These are phyloP conservation scores for Melanotus villosus DNA, from an alignment of 2,888 invertebrate species.

Conservation along the genomic window DNA sequence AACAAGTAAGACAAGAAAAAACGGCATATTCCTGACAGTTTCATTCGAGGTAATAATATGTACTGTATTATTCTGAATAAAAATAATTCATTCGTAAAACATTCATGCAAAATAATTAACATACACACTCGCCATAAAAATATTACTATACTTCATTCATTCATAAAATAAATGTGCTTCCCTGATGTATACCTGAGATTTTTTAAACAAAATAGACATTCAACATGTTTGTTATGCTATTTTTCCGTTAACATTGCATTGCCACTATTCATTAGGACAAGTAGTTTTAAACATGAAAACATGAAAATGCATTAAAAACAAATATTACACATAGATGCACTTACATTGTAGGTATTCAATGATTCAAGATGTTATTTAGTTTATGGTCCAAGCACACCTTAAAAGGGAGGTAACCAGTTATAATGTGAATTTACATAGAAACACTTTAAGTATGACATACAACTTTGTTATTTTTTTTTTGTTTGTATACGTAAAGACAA, in stretches of 20 bases:
- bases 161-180: constrained; percentile 41
- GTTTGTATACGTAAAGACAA: constrained; percentile 34
- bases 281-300: constrained; percentile 51
- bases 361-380: constrained; percentile 36
- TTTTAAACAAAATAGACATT: constrained; percentile 40
- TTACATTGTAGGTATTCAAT: constrained; percentile 48
- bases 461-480: constrained; percentile 8
- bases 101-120: constrained; percentile 34
- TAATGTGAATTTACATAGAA: constrained; percentile 32
- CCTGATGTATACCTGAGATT: constrained; percentile 48
- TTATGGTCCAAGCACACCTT: constrained; percentile 46
- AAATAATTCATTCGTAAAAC: constrained; percentile 18
- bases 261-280: constrained; percentile 56
- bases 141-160: constrained; percentile 40
- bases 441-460: constrained; percentile 34
- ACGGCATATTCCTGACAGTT: constrained; percentile 40
- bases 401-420: constrained; percentile 28
- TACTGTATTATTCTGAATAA: constrained; percentile 33
- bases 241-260: constrained; percentile 63
- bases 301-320: constrained; percentile 47
- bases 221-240: constrained; percentile 42
- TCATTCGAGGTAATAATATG: constrained; percentile 42
- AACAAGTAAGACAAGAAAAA: constrained; percentile 42
- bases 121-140: constrained; percentile 38
- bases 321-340: constrained; percentile 49